A percentile compares a stretch with the other conserved stretches of the same genome.
Conservation (phyloP, 2,888 invertebrate species). For the Sarcophaga caerulescens region DNA sequence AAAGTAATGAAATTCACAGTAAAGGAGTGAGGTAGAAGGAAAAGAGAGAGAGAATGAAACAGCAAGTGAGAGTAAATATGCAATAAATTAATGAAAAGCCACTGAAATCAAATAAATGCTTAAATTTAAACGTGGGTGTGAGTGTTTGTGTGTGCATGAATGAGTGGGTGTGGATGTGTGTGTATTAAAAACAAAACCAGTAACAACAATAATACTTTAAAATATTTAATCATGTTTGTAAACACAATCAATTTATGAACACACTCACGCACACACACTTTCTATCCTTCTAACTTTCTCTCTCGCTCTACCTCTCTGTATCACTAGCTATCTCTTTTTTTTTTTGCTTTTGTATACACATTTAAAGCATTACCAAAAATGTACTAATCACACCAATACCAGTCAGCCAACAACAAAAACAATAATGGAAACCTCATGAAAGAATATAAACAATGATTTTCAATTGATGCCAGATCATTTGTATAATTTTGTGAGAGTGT, state of each 20-base stretch:
- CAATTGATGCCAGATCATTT: slow-evolving; percentile 38
- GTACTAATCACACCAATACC: slow-evolving; percentile 34
- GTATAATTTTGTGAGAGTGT: neutral
- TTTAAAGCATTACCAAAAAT: neutral
- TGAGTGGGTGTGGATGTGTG: neutral
- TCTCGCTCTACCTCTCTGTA: no score
- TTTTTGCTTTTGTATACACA: no score
- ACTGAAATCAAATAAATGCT: slow-evolving; percentile 56
- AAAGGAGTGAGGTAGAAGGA: no score
- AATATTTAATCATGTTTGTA: slow-evolving; percentile 42
- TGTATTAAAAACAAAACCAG: neutral
- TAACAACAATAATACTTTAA: slow-evolving; percentile 12
- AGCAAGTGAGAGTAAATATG: neutral
- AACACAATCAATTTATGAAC: slow-evolving; percentile 24
- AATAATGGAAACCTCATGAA: slow-evolving; percentile 36
- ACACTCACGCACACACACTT: neutral
- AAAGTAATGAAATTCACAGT: no score
- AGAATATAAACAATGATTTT: slow-evolving; percentile 58
- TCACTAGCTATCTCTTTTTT: no score
- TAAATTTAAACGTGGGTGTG: slow-evolving; percentile 17
- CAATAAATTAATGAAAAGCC: slow-evolving; percentile 57
- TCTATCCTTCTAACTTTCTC: neutral
- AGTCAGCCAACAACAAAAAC: slow-evolving; percentile 30
- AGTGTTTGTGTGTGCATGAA: neutral
- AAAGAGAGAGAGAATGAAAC: no score